Base-by-base conservation (phyloP, 2,797 vertebrate species). In the Saxicola maurus region DNA sequence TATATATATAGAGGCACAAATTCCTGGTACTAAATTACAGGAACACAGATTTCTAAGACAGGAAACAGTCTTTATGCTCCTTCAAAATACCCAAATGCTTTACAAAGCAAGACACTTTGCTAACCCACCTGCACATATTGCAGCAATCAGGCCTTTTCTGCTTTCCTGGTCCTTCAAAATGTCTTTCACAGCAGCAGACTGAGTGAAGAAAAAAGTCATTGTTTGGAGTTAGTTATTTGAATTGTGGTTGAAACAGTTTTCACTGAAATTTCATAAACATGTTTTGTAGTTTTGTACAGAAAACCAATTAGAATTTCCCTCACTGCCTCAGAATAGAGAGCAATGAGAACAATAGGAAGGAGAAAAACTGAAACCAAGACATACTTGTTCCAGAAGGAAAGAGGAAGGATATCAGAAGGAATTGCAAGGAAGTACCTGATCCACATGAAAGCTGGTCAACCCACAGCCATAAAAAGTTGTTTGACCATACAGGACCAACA, bases 41-140 rank as follows among this genome's bases (percentile, higher is more conserved):
- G 10, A 67, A 85, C 35, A 80, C 3, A 45, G 45, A 62, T 42
- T 90, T 72, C 60, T 49, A 62, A 42, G 43, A 49, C 13, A 42
- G 46, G 33, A 45, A 80, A 43, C 12, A 28, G 8, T 37, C 23
- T 53, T 14, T 11, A 13, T 4, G 6, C 4, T 65, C 23, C 40
- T 51, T 71, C 66, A 78, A 87, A 83, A 78, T 17, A 76, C 6
- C 20, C 19, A 45, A 17, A 10, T 33, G 17, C 37, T 28, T 43
- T 35, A 60, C 7, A 72, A 83, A 67, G n/a, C 25, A 43, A 49
- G 43, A 49, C 0, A 1, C 9, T 18, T 35, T 15, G 17, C 30
- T 37, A 60, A 55, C n/a, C 10, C 96, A 99, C 99, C 99, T 98
- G 99, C 99, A 96, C 99, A 99, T 96, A 99, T 99, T 92, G 99